A percentile compares a stretch with the other conserved stretches of the same genome.
These are phyloP conservation scores for Syngnathoides biaculeatus DNA, from an alignment of 2,113 vertebrate species.

Conservation along the genomic window DNA sequence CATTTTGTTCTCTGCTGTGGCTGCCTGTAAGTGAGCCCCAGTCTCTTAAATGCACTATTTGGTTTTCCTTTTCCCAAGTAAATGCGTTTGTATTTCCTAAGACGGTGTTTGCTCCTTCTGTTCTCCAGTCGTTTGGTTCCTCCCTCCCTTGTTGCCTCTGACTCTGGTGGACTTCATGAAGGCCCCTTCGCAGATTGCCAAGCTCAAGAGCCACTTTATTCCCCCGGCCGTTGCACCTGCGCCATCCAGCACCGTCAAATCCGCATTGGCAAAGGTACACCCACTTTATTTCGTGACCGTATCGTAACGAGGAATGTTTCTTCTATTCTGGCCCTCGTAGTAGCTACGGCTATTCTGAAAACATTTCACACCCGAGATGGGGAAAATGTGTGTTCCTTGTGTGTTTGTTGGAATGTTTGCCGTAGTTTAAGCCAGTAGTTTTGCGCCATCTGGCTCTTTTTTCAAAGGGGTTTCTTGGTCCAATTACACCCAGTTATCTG, in stretches of 20 bases:
- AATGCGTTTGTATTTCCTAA: not conserved
- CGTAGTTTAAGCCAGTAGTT: too few relatives aligned
- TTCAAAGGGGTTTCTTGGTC: too few relatives aligned
- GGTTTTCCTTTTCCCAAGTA: not conserved
- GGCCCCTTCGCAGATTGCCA: constrained; percentile 22
- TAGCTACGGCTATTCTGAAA: too few relatives aligned
- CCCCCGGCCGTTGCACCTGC: not conserved
- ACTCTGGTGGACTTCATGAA: constrained; percentile 24
- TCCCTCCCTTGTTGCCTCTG: constrained; percentile 35
- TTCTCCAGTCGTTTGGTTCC: constrained; percentile 55
- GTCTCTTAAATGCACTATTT: not conserved
- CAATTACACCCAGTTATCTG: too few relatives aligned
- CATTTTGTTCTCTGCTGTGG: constrained; percentile 27
- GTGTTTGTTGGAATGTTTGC: too few relatives aligned
- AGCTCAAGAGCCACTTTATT: constrained; percentile 8
- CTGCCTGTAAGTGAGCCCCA: constrained; percentile 51
- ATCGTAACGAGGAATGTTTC: not conserved
- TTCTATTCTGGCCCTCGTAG: not conserved
- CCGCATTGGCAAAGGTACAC: constrained; percentile 44
- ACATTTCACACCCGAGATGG: too few relatives aligned
- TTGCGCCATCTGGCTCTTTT: too few relatives aligned
- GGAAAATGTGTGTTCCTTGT: too few relatives aligned
- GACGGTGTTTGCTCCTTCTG: not conserved
- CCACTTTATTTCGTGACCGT: not conserved
- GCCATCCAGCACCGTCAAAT: constrained; percentile 13